Percentiles rank a stretch among this genome's conserved stretches.
phyloP scores from a whole-genome alignment of 2,797 vertebrate species.

The Danio kyathit region DNA sequence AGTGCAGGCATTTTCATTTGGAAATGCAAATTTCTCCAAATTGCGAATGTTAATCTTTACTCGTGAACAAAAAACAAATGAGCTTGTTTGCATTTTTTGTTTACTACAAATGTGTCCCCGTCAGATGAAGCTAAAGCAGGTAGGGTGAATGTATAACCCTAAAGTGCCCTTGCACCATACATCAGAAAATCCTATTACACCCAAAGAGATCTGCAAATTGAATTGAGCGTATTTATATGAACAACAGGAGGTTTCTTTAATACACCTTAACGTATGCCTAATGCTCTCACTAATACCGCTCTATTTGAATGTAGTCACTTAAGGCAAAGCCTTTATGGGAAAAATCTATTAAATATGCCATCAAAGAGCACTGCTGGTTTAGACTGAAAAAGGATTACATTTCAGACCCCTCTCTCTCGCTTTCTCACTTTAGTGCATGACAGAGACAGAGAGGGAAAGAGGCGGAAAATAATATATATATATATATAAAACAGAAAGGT shows the following conservation, averaged over 20 bases:
- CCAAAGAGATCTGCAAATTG: constrained; percentile 90
- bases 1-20: neutral
- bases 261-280: constrained; percentile 89
- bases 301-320: constrained; percentile 66
- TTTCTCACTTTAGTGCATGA: constrained; percentile 43
- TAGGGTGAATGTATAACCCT: constrained; percentile 14
- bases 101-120: neutral
- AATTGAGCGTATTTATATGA: constrained; percentile 88
- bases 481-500: constrained; percentile 23
- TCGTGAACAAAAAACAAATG: neutral
- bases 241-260: constrained; percentile 87
- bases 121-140: neutral
- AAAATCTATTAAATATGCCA: constrained; percentile 71
- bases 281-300: constrained; percentile 80
- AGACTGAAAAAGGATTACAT: constrained; percentile 62
- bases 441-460: constrained; percentile 38
- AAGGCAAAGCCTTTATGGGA: constrained; percentile 71
- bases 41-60: neutral
- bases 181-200: constrained; percentile 88
- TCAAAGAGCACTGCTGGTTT: constrained; percentile 66
- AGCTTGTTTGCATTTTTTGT: neutral
- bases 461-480: neutral
- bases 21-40: neutral
- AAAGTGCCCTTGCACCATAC: constrained; percentile 53
- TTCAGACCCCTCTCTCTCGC: constrained; percentile 50